Evolutionary conservation across 2,888 invertebrate species (phyloP).

Genomic region (Apocheima hispidaria): DNA sequence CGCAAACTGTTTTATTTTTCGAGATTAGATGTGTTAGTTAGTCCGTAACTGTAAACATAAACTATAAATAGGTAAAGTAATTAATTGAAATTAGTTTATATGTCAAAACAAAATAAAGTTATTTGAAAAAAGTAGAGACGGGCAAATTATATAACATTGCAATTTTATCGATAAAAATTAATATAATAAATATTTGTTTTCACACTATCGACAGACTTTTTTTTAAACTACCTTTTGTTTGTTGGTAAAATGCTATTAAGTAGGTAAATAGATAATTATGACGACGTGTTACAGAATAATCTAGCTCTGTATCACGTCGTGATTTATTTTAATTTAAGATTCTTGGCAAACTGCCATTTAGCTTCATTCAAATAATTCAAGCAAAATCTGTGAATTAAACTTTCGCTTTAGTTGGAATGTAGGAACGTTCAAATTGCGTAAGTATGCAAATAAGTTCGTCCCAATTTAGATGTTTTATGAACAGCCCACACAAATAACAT

Average conservation of each 20-base stretch:
- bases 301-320: slow-evolving; percentile 6
- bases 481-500: slow-evolving; percentile 34
- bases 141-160: not conserved
- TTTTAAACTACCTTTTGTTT: no score
- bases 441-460: slow-evolving; percentile 30
- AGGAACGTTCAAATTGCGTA: slow-evolving; percentile 21
- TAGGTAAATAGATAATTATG: not conserved
- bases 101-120: no score
- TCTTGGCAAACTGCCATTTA: slow-evolving; percentile 29
- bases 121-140: not conserved
- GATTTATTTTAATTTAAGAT: slow-evolving; percentile 27
- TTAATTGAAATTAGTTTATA: no score
- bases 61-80: no score
- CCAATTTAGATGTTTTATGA: slow-evolving; percentile 40
- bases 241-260: no score
- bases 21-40: no score
- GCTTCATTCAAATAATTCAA: slow-evolving; percentile 21
- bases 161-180: not conserved
- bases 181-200: not conserved
- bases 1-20: not conserved
- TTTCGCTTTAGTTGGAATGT: slow-evolving; percentile 24
- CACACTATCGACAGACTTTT: no score
- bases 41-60: no score
- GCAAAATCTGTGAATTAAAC: slow-evolving; percentile 28
- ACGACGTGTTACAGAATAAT: slow-evolving; percentile 14